phyloP scores from a whole-genome alignment of 2,113 vertebrate species.

The Lepus americanus region DNA sequence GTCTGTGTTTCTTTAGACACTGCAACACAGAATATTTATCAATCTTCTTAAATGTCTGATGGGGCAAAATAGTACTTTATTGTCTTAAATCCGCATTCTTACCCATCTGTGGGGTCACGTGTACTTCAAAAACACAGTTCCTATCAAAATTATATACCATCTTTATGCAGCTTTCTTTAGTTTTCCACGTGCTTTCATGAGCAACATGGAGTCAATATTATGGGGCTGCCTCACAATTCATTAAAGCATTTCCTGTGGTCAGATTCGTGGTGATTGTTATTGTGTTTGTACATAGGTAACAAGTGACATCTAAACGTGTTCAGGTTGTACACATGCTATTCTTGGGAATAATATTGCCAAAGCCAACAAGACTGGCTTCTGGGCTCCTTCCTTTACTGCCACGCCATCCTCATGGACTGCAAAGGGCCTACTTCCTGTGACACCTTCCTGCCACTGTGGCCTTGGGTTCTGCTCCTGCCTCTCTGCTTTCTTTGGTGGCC shows the following conservation, averaged over 20 bases:
- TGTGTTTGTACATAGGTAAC: neutral
- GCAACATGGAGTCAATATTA: neutral
- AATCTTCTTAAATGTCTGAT: neutral
- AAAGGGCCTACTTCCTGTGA: neutral
- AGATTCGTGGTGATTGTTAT: neutral
- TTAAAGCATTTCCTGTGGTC: neutral
- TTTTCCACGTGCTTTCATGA: neutral
- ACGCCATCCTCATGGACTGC: neutral
- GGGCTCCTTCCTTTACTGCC: neutral
- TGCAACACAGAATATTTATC: neutral
- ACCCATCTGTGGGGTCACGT: neutral
- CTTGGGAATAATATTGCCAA: neutral
- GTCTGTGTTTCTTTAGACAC: neutral
- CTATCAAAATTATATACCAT: neutral
- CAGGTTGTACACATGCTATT: neutral
- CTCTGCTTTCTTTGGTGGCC: neutral
- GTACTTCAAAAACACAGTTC: conserved; percentile 11
- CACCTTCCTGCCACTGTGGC: neutral
- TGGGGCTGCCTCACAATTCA: neutral
- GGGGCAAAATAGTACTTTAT: neutral
- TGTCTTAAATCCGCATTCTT: neutral
- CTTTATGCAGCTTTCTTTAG: neutral
- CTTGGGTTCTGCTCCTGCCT: neutral
- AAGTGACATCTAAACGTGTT: neutral
- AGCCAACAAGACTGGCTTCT: neutral